Percentiles rank a stretch among this genome's conserved stretches.
Conservation (phyloP, 2,888 invertebrate species). For the Dasypogon diadema region DNA sequence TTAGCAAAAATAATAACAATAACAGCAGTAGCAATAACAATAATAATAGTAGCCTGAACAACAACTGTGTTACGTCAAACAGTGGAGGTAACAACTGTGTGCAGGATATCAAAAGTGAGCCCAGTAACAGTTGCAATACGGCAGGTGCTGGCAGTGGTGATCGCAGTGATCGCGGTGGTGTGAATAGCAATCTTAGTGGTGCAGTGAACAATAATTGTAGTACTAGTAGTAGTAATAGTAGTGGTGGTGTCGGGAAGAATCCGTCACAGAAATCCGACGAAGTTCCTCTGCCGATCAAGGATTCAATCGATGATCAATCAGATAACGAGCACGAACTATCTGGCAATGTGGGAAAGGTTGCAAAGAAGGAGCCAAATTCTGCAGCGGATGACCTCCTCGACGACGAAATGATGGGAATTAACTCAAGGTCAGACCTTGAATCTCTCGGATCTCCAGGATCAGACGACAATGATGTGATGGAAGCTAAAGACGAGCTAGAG, state of each 20-base stretch:
- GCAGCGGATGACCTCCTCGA: conserved; percentile 64
- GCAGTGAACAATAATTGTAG: conserved; percentile 29
- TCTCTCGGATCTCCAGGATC: conserved; percentile 73
- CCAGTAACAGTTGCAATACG: conserved; percentile 49
- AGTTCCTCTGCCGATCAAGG: conserved; percentile 33
- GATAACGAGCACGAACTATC: conserved; percentile 35
- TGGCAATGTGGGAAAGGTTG: conserved; percentile 1
- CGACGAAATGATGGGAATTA: conserved; percentile 66
- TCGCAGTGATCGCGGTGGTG: conserved; percentile 27
- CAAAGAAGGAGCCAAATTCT: conserved; percentile 37
- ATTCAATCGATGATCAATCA: conserved; percentile 33
- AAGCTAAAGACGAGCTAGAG: conserved; percentile 77
- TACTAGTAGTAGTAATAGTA: conserved; percentile 13
- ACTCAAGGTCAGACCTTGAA: conserved; percentile 67
- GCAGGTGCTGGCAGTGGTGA: conserved; percentile 27
- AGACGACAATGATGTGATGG: conserved; percentile 70
- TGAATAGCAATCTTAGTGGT: conserved; percentile 48
- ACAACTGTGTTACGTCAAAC: conserved; percentile 67
- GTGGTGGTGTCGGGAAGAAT: conserved; percentile 44
- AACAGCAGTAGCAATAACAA: conserved; percentile 66
- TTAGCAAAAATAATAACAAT: conserved; percentile 63
- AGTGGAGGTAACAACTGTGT: conserved; percentile 58
- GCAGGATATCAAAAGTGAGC: conserved; percentile 58
- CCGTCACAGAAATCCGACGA: conserved; percentile 38
- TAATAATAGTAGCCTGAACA: conserved; percentile 66